Evolutionary conservation across 2,888 invertebrate genomes (phyloP), one percentile per base, ranked within the genome.

Genomic region (Cremastinae sp.): DNA sequence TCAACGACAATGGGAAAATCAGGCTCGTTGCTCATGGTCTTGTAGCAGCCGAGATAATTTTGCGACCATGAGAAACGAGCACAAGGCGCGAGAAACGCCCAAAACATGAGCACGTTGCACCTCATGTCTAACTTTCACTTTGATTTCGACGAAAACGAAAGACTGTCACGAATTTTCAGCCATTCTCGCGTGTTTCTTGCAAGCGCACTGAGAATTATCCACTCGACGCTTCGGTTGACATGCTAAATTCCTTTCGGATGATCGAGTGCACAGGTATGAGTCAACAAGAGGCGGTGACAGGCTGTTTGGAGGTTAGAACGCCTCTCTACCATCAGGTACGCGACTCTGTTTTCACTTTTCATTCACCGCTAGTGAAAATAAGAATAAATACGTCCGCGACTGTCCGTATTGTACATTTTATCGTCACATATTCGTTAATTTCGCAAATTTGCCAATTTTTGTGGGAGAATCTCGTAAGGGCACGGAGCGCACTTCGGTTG

Each of bases 41-140:
- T 80, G 74, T 84, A 88, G 74, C 89, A 89, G 10, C 89, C 89
- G 38, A 84, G 58, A 56, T 81, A 83, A 28, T 83, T 77, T 59
- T 83, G 80, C 1, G 74, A 79, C 5, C 73, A 41, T 10, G 53
- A 51, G 9, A 18, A 49, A 10, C 51, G 14, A 16, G 38, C 49
- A 58, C 45, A 61, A 2, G 51, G 38, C 5, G 34, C 51, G 59
- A 75, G 45, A 61, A 77, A 70, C 20, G 74, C 56, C 72, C 75
- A 80, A 61, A 78, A 64, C 12, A 45, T 54, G 18, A 64, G 43
- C 70, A 75, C 73, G 5, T 41, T 49, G 22, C 5, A 36, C 56
- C 8, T 47, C 69, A 65, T 72, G 54, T 59, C 66, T 54, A 36
- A 22, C 2, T 9, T 47, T 43, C 12, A 14, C 34, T 9, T 22